Evolutionary conservation across 1,140 invertebrate species (phyloP).

Genomic region (Triops cancriformis): DNA sequence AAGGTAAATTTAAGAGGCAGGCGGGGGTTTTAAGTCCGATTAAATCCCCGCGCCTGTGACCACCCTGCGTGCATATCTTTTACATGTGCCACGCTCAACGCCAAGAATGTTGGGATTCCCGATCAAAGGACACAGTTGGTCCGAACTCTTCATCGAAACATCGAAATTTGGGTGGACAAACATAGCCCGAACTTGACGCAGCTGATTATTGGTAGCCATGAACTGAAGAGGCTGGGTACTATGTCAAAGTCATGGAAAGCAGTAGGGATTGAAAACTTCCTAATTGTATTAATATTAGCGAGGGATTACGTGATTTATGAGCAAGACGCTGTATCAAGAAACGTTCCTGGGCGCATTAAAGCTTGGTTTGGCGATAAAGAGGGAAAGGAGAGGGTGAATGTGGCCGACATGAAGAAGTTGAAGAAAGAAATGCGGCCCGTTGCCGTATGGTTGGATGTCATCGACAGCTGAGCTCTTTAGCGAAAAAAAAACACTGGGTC

Average conservation of each 20-base stretch:
- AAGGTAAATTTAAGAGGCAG: neutral
- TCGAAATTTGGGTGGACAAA: neutral
- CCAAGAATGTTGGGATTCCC: neutral
- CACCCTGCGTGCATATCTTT: neutral
- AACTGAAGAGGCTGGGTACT: too few relatives aligned
- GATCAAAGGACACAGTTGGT: neutral
- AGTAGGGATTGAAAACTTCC: neutral
- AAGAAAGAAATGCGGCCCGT: conserved; percentile 12
- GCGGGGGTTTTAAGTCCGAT: neutral
- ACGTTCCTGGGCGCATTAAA: neutral
- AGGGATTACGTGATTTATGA: neutral
- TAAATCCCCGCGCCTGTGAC: neutral
- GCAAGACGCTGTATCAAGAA: neutral
- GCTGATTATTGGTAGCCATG: too few relatives aligned
- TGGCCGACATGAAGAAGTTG: neutral
- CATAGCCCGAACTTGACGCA: too few relatives aligned
- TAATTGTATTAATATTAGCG: neutral
- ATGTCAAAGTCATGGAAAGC: neutral
- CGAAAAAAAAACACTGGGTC: neutral
- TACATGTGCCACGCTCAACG: neutral
- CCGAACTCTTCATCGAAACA: neutral
- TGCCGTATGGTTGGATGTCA: neutral
- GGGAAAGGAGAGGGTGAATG: neutral
- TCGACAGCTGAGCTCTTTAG: conserved; percentile 9
- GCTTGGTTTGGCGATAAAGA: neutral